Percentiles rank a stretch among this genome's conserved stretches.
These are phyloP conservation scores for Parasteatoda lunata DNA, from an alignment of 2,888 invertebrate genomes.

Conservation along the genomic window DNA sequence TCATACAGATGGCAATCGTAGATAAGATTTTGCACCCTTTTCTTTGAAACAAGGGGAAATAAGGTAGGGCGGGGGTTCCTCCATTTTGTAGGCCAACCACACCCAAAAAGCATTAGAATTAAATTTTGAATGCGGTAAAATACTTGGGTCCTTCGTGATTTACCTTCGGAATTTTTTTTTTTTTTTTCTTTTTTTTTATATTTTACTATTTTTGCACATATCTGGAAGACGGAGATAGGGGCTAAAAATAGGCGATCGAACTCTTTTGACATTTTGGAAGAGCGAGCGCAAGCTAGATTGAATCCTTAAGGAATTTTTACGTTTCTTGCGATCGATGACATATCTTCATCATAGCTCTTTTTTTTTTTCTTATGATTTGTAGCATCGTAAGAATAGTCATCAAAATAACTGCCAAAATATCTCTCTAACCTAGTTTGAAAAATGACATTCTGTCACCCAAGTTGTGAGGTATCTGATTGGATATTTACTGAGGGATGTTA, in stretches of 20 bases:
- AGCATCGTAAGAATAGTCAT: neutral
- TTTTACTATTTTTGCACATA: slow-evolving; percentile 55
- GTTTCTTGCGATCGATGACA: slow-evolving; percentile 42
- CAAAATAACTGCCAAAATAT: no score
- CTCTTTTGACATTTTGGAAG: slow-evolving; percentile 47
- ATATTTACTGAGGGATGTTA: no score
- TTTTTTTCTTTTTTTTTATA: slow-evolving; percentile 12
- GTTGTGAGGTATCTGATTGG: no score
- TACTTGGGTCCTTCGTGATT: slow-evolving; percentile 52
- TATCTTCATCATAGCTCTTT: neutral
- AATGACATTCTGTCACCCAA: no score
- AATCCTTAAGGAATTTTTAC: slow-evolving; percentile 25
- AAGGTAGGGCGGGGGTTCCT: slow-evolving; percentile 4
- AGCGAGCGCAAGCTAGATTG: slow-evolving; percentile 26
- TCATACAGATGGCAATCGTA: slow-evolving; percentile 18
- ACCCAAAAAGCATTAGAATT: slow-evolving; percentile 65
- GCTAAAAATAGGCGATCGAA: slow-evolving; percentile 64
- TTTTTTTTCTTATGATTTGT: neutral
- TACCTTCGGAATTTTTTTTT: neutral
- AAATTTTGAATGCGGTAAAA: slow-evolving; percentile 59
- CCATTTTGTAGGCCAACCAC: slow-evolving; percentile 61
- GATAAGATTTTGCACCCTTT: slow-evolving; percentile 57
- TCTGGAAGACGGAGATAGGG: slow-evolving; percentile 33
- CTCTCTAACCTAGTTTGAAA: no score
- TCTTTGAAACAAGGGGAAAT: slow-evolving; percentile 24